Conservation (phyloP, 2,797 vertebrate genomes). For the Eleutherodactylus coqui region DNA sequence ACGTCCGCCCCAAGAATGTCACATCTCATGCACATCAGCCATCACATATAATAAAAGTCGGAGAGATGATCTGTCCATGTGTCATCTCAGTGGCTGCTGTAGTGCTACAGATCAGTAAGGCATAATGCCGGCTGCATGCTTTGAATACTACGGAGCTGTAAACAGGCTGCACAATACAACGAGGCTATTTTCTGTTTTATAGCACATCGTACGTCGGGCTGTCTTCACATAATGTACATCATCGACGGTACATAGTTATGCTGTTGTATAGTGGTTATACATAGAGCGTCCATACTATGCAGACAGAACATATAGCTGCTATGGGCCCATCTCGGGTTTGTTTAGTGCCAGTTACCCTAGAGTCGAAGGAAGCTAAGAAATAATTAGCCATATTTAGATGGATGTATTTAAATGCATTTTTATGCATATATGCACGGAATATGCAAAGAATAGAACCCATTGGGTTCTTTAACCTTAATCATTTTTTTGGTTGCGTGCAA, state of each 20-base stretch:
- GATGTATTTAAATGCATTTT: too few species aligned
- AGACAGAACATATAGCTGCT: too few species aligned
- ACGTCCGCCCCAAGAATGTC: slow-evolving; percentile 5
- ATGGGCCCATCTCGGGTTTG: too few species aligned
- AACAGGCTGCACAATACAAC: background rate
- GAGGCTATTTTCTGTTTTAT: background rate
- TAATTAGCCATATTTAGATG: too few species aligned
- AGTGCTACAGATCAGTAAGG: background rate
- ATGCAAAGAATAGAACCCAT: too few species aligned
- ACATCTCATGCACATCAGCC: slow-evolving; percentile 28
- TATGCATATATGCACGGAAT: too few species aligned
- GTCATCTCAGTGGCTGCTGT: background rate
- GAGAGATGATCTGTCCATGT: background rate
- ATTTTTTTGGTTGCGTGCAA: too few species aligned
- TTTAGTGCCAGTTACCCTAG: too few species aligned
- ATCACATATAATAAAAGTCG: slow-evolving; percentile 24
- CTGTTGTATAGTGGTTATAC: background rate
- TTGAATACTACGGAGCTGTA: slow-evolving; percentile 3
- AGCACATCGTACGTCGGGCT: too few species aligned
- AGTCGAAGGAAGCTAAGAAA: too few species aligned
- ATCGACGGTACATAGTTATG: background rate
- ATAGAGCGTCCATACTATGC: too few species aligned
- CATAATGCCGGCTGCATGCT: background rate
- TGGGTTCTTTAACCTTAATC: too few species aligned
- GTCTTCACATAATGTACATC: background rate